These are phyloP conservation scores for Caenorhabditis angaria DNA, from an alignment of 2,888 invertebrate species.

Conservation along the genomic window DNA sequence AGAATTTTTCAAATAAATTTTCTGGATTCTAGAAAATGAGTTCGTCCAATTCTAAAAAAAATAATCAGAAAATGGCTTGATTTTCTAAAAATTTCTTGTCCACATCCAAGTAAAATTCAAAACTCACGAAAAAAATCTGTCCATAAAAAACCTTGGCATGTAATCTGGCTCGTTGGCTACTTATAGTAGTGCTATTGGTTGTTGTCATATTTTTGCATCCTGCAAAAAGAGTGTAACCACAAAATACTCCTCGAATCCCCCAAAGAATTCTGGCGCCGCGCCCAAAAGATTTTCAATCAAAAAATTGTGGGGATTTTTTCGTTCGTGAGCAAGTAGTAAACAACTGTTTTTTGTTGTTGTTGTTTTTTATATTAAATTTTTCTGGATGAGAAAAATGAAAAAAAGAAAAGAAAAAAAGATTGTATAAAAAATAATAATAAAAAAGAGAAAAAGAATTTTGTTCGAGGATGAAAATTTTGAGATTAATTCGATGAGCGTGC, in stretches of 20 bases:
- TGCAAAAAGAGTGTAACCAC: neutral
- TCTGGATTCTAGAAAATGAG: neutral
- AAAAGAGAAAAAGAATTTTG: too few species aligned
- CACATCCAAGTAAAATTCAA: neutral
- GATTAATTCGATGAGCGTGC: too few species aligned
- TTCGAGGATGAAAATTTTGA: too few species aligned
- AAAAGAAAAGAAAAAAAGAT: too few species aligned
- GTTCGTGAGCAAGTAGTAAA: too few species aligned
- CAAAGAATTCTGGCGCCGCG: neutral
- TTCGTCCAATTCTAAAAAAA: neutral
- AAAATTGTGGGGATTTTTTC: too few species aligned
- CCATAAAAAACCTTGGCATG: constrained; percentile 35
- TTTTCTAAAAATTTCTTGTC: neutral
- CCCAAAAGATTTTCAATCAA: constrained; percentile 1
- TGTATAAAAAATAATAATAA: too few species aligned
- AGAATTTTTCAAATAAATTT: neutral
- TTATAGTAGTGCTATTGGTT: neutral
- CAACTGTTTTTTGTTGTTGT: neutral
- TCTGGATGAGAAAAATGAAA: too few species aligned
- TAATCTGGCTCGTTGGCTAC: constrained; percentile 2
- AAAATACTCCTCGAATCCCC: neutral
- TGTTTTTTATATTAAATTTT: neutral
- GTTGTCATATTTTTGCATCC: neutral
- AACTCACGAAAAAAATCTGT: constrained; percentile 39
- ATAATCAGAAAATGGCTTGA: neutral